Base-by-base conservation (phyloP, 1,140 invertebrate species). In the Ips typographus region DNA sequence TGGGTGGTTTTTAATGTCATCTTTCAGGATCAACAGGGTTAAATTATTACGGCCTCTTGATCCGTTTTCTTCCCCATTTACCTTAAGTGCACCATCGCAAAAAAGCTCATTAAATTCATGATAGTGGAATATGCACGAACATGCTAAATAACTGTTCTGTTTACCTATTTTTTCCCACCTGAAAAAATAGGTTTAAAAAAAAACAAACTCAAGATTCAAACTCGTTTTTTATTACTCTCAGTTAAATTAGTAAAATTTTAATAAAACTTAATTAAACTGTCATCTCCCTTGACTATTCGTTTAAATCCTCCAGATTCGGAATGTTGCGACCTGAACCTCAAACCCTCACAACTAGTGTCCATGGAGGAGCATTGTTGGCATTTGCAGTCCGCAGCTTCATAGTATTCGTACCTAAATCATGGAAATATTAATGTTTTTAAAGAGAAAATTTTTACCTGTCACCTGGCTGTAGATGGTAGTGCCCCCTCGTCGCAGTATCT, bases 401-500 rank as follows among this genome's bases (percentile, higher is more conserved):
- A 80, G 71, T 86, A 89, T 43, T 85, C 82, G 77, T 90, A 90
- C 40, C 68, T 68, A 8, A 44, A 47, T 56, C 7, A 37, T n/a
- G 8, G 8, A 56, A 56, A 6, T 7, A 56, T 22, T 3, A 8
- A 56, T 6, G 8, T 38, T 6, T 40, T 60, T 60, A 40, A 41
- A 44, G 40, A 2, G 2, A 41, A 36, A 41, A 22, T 22, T 22
- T 22, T 22, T 22, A 22, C 22, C 22, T 22, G 2, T 55, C 53
- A 68, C 68, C 68, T 65, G 7, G 69, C 55, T 5, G 69, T 63
- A 7, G 69, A 65, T 38, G 84, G 84, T 53, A 82, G 80, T 0
- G 84, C 87, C 4, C 83, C 86, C 2, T 84, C 81, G 74, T 91
- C 86, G 77, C 91, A 93, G 75, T 91, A 82, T 2, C 79, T 78